phyloP scores from a whole-genome alignment of 2,888 invertebrate genomes.

The Nineta flava region DNA sequence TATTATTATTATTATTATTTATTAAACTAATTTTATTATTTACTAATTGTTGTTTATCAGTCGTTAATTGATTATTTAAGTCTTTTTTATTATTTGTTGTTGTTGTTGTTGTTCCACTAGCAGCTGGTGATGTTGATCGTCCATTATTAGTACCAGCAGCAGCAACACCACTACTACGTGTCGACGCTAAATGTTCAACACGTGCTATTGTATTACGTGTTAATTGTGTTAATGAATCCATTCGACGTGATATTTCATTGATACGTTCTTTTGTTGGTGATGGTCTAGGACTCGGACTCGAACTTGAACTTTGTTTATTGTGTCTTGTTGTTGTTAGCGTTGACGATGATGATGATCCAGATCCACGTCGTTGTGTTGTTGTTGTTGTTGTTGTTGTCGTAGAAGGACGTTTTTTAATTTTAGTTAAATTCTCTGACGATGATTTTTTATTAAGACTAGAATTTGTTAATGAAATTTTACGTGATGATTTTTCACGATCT shows the following conservation, averaged over 20 bases:
- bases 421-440: background rate
- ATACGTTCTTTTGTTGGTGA: constrained; percentile 7
- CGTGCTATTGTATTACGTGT: constrained; percentile 51
- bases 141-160: no score
- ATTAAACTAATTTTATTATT: background rate
- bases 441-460: background rate
- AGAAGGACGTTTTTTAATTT: background rate
- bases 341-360: background rate
- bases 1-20: background rate
- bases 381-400: background rate
- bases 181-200: constrained; percentile 44
- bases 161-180: constrained; percentile 11
- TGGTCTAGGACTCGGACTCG: constrained; percentile 5
- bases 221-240: constrained; percentile 46
- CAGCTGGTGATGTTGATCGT: no score
- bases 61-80: background rate
- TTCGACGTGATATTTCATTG: constrained; percentile 31
- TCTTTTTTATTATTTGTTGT: background rate
- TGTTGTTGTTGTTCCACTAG: background rate
- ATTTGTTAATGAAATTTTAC: background rate
- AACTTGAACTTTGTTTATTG: constrained; percentile 7
- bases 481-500: constrained; percentile 5
- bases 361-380: background rate
- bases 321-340: background rate
- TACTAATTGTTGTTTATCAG: background rate